Evolutionary conservation across 2,113 vertebrate genomes (phyloP).

Genomic region (Tachysurus fulvidraco): DNA sequence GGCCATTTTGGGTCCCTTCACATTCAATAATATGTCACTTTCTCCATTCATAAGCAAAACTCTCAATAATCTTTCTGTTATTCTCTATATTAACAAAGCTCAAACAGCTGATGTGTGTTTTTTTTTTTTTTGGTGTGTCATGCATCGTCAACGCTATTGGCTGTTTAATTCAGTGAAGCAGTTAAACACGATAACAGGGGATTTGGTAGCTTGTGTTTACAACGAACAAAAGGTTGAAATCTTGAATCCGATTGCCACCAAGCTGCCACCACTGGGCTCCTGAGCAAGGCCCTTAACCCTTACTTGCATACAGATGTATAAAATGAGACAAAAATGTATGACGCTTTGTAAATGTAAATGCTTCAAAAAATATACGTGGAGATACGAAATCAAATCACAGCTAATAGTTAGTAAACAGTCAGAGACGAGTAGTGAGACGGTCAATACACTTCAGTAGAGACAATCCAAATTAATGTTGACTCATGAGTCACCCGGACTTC

Average conservation of each 20-base stretch:
- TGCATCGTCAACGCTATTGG: neutral
- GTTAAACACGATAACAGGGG: neutral
- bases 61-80: neutral
- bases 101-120: neutral
- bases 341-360: too few species aligned
- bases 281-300: too few species aligned
- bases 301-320: too few species aligned
- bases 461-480: neutral
- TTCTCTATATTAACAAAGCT: neutral
- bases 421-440: neutral
- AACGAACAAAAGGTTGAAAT: too few species aligned
- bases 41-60: neutral
- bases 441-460: conserved; percentile 9
- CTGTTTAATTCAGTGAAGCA: neutral
- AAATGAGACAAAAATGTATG: too few species aligned
- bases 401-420: neutral
- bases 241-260: too few species aligned
- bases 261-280: too few species aligned
- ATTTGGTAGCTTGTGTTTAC: too few species aligned
- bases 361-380: neutral
- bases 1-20: too few species aligned
- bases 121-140: neutral
- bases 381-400: neutral
- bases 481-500: too few species aligned
- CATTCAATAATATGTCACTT: neutral